Evolutionary conservation across 1,140 invertebrate genomes (phyloP).

Genomic region (Teleopsis dalmanni): DNA sequence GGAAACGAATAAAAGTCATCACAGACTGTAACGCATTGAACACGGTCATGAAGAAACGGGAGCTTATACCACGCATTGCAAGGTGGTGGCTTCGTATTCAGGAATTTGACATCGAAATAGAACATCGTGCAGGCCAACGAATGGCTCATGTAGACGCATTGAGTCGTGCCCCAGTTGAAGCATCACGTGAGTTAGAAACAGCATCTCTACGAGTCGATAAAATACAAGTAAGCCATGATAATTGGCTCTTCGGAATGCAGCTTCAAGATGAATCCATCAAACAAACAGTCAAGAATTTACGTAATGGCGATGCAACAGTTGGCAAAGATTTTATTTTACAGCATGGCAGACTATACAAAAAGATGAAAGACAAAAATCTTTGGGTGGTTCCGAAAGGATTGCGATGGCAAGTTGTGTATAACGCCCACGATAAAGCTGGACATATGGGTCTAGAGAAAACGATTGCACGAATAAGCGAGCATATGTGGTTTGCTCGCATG

Average conservation of each 20-base stretch:
- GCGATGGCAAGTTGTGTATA: no score
- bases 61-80: constrained; percentile 7
- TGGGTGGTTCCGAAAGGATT: not conserved
- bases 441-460: no score
- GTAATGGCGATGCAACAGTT: not conserved
- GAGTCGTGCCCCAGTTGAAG: constrained; percentile 14
- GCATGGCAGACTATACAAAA: not conserved
- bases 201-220: not conserved
- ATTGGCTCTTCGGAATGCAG: not conserved
- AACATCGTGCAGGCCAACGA: constrained; percentile 15
- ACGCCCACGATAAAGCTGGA: no score
- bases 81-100: constrained; percentile 28
- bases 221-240: not conserved
- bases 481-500: no score
- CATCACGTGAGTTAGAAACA: not conserved
- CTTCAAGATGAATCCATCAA: not conserved
- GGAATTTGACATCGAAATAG: constrained; percentile 23
- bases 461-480: no score
- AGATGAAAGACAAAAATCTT: not conserved
- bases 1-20: no score
- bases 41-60: constrained; percentile 4
- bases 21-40: constrained; percentile 15
- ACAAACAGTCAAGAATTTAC: not conserved
- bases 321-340: not conserved
- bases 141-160: constrained; percentile 30